These are phyloP conservation scores for Phorcus lineatus DNA, from an alignment of 2,888 invertebrate species.

Conservation along the genomic window DNA sequence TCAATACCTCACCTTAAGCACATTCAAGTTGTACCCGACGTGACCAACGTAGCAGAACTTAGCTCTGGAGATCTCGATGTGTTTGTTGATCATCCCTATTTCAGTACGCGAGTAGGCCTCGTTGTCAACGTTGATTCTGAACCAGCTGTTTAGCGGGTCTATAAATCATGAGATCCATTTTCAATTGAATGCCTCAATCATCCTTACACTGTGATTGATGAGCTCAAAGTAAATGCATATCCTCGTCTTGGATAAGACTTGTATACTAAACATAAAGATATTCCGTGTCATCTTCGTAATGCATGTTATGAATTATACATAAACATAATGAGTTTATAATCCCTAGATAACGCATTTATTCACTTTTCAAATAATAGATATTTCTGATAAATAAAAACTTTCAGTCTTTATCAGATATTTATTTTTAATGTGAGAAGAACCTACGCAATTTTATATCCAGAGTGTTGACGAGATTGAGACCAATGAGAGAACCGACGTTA, in stretches of 20 bases:
- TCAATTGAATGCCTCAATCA: neutral
- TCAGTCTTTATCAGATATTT: too few relatives aligned
- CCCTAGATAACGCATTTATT: too few relatives aligned
- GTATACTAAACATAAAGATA: too few relatives aligned
- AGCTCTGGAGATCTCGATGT: slow-evolving; percentile 37
- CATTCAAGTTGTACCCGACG: slow-evolving; percentile 38
- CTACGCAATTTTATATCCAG: slow-evolving; percentile 26
- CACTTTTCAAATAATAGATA: too few relatives aligned
- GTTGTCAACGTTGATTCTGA: slow-evolving; percentile 23
- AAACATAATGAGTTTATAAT: too few relatives aligned
- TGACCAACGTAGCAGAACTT: slow-evolving; percentile 36
- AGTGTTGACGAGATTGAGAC: slow-evolving; percentile 33
- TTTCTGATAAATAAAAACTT: too few relatives aligned
- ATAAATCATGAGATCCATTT: neutral
- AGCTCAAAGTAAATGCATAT: too few relatives aligned
- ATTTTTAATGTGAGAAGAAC: too few relatives aligned
- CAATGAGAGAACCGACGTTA: slow-evolving; percentile 39
- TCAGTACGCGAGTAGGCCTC: slow-evolving; percentile 26
- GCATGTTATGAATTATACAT: too few relatives aligned
- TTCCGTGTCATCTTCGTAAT: too few relatives aligned
- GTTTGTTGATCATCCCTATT: slow-evolving; percentile 33
- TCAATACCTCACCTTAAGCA: slow-evolving; percentile 44
- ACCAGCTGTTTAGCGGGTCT: slow-evolving; percentile 18
- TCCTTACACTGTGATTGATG: too few relatives aligned
- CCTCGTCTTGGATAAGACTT: too few relatives aligned